These are phyloP conservation scores for Orthosia cruda DNA, from an alignment of 2,888 invertebrate genomes.

Conservation along the genomic window DNA sequence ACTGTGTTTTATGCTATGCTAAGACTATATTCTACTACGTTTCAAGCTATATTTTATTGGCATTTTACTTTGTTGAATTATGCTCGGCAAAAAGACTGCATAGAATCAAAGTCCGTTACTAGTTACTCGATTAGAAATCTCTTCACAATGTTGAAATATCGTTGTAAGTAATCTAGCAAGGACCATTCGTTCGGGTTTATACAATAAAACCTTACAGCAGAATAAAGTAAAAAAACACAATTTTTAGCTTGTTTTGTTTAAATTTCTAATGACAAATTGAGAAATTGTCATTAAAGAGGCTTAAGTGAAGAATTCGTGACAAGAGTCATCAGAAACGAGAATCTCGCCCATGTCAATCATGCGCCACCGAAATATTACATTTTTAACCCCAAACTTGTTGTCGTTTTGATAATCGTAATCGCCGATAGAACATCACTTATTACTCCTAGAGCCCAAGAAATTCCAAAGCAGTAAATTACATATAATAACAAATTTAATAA, in stretches of 20 bases:
- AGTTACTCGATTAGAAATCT: conserved; percentile 35
- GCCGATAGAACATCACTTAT: too few relatives aligned
- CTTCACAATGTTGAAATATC: conserved; percentile 22
- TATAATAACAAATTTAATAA: too few relatives aligned
- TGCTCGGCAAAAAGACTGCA: background rate
- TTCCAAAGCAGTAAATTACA: too few relatives aligned
- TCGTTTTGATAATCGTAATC: too few relatives aligned
- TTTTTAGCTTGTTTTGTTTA: background rate
- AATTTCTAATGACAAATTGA: background rate
- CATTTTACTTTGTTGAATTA: too few relatives aligned
- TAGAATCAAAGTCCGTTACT: background rate
- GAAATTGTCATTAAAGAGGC: background rate
- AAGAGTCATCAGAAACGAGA: background rate
- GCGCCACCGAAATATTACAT: too few relatives aligned
- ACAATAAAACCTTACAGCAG: background rate
- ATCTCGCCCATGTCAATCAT: too few relatives aligned
- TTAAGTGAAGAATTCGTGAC: background rate
- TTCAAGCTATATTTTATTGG: background rate
- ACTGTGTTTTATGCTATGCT: too few relatives aligned
- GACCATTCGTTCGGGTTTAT: conserved; percentile 3
- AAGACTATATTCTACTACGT: too few relatives aligned
- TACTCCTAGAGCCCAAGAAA: too few relatives aligned
- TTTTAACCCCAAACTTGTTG: too few relatives aligned
- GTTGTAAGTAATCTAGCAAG: background rate
- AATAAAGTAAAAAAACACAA: background rate